phyloP scores from a whole-genome alignment of 64 coral and sea anemone genomes.

The Porites australiensis region DNA sequence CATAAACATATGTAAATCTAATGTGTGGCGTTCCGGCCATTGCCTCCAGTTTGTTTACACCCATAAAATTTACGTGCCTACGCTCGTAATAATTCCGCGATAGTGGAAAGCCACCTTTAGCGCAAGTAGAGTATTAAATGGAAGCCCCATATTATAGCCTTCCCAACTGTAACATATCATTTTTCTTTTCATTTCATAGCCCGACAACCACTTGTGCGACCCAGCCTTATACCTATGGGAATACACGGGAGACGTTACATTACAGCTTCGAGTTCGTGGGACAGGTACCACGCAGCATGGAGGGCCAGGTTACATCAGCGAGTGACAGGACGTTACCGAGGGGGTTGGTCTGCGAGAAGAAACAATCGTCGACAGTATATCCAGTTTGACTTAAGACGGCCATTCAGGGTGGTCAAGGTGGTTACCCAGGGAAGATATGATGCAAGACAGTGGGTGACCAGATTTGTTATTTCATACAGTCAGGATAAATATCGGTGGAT shows the following conservation, averaged over 20 bases:
- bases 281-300: constrained; percentile 59
- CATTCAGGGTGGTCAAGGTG: constrained; percentile 29
- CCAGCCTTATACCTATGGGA: constrained; percentile 29
- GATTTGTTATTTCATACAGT: constrained; percentile 62
- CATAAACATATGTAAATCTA: no score
- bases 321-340: constrained; percentile 29
- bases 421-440: constrained; percentile 53
- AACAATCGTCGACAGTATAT: constrained; percentile 62
- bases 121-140: no score
- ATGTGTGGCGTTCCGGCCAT: no score
- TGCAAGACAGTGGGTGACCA: constrained; percentile 62
- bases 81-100: no score
- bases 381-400: constrained; percentile 41
- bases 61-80: no score
- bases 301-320: constrained; percentile 34
- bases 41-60: no score
- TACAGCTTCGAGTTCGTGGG: constrained; percentile 49
- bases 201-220: neutral
- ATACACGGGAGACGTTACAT: constrained; percentile 20
- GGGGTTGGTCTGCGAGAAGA: constrained; percentile 45
- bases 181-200: neutral
- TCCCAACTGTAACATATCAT: no score
- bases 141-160: no score
- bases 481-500: constrained; percentile 66
- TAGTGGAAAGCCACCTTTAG: no score